phyloP scores from a whole-genome alignment of 1,140 invertebrate species.

The Ceratina australensis region DNA sequence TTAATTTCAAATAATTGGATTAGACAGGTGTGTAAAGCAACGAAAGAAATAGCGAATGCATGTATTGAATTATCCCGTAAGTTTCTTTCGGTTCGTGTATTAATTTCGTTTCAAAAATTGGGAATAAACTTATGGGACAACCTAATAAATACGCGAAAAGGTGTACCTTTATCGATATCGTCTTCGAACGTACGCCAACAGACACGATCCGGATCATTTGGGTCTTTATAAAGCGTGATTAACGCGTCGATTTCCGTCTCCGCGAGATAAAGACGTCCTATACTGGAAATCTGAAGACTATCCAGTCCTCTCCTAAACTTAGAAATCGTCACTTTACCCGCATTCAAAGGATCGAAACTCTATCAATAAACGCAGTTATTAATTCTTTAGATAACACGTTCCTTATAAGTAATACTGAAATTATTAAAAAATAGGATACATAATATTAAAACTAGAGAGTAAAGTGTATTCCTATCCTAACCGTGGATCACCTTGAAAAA shows the following conservation, averaged over 20 bases:
- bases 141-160: not conserved
- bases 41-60: no score
- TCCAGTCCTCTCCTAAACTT: slow-evolving; percentile 84
- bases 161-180: slow-evolving; percentile 84
- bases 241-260: slow-evolving; percentile 81
- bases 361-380: slow-evolving; percentile 53
- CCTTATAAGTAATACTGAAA: not conserved
- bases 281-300: slow-evolving; percentile 81
- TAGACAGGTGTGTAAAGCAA: no score
- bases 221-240: slow-evolving; percentile 83
- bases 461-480: no score
- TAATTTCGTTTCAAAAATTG: no score
- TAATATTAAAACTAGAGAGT: no score
- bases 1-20: no score
- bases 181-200: slow-evolving; percentile 87
- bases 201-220: slow-evolving; percentile 82
- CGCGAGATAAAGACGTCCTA: slow-evolving; percentile 79
- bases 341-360: slow-evolving; percentile 83
- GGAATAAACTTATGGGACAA: no score
- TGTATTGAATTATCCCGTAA: no score
- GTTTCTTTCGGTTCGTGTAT: no score
- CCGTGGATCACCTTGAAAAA: slow-evolving; percentile 81
- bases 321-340: slow-evolving; percentile 82
- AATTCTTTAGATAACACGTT: not conserved
- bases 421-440: no score